Conservation (phyloP, 2,888 invertebrate genomes). For the Cerastis rubricosa region DNA sequence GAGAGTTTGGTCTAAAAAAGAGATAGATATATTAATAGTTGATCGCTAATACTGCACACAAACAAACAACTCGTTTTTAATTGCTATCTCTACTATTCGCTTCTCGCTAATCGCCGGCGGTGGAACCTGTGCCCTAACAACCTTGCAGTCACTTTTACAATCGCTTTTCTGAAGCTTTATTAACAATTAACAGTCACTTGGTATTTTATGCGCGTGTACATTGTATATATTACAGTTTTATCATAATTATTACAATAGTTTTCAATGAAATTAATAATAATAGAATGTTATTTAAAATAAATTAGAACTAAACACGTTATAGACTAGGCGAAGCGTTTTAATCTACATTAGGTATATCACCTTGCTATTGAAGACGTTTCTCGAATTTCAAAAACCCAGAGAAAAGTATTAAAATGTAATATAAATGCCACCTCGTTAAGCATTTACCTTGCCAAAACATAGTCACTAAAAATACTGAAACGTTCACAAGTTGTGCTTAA, state of each 20-base stretch:
- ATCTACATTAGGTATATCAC: conserved; percentile 21
- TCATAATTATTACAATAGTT: conserved; percentile 31
- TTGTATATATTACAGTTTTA: conserved; percentile 37
- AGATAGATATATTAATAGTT: background rate
- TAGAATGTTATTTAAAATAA: conserved; percentile 13
- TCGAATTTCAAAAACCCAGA: conserved; percentile 10
- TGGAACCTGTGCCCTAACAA: conserved; percentile 3
- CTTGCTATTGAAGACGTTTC: background rate
- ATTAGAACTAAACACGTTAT: conserved; percentile 34
- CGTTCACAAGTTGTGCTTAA: conserved; percentile 58
- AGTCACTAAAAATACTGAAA: conserved; percentile 59
- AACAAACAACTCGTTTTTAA: background rate
- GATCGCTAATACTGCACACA: background rate
- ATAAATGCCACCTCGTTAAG: conserved; percentile 13
- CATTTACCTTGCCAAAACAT: conserved; percentile 20
- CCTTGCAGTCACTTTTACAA: conserved; percentile 20
- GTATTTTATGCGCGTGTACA: conserved; percentile 36
- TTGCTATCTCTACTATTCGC: no score
- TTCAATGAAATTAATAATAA: conserved; percentile 21
- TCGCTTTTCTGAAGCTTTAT: conserved; percentile 19
- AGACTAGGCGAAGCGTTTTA: conserved; percentile 28
- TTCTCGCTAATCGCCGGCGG: background rate
- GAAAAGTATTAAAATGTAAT: conserved; percentile 14
- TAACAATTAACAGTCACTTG: conserved; percentile 32
- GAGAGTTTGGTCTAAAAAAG: no score